Evolutionary conservation across 2,888 invertebrate genomes (phyloP).

Genomic region (Nesidiocoris tenuis): DNA sequence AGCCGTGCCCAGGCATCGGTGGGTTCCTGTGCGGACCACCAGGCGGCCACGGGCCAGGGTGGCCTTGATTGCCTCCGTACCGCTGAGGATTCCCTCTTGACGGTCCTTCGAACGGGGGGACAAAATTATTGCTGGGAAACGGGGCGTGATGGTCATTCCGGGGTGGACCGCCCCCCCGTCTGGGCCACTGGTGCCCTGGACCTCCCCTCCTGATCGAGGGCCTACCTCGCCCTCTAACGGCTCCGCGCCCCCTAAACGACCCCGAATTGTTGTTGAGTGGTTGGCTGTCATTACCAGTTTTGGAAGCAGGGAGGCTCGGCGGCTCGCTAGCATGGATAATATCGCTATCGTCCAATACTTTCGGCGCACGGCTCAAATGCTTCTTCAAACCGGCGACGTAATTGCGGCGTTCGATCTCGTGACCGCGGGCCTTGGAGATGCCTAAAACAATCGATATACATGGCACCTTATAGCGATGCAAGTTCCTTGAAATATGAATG

Average conservation of each 20-base stretch:
- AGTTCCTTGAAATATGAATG: too few relatives aligned
- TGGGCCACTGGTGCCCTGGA: neutral
- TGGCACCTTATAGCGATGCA: too few relatives aligned
- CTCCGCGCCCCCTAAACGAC: neutral
- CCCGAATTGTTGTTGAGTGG: neutral
- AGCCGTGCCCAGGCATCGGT: neutral
- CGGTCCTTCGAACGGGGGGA: neutral
- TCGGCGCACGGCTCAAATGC: neutral
- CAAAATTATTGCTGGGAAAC: neutral
- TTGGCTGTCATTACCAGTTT: neutral
- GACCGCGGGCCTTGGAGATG: constrained; percentile 67
- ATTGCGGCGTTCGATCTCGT: constrained; percentile 64
- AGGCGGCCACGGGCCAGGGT: neutral
- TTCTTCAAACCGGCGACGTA: constrained; percentile 58
- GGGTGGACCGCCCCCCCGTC: neutral
- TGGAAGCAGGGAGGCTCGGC: neutral
- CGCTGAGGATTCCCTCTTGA: neutral
- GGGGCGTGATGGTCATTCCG: neutral
- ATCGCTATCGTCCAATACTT: constrained; percentile 1
- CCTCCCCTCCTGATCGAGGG: neutral
- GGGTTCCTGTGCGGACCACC: neutral
- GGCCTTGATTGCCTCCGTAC: neutral
- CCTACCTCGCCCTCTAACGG: neutral
- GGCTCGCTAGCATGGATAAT: neutral
- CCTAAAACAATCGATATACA: too few relatives aligned